Evolutionary conservation across 2,113 vertebrate genomes (phyloP), one percentile per base, ranked within the genome.

Genomic region (Chlorodrepanis virens): DNA sequence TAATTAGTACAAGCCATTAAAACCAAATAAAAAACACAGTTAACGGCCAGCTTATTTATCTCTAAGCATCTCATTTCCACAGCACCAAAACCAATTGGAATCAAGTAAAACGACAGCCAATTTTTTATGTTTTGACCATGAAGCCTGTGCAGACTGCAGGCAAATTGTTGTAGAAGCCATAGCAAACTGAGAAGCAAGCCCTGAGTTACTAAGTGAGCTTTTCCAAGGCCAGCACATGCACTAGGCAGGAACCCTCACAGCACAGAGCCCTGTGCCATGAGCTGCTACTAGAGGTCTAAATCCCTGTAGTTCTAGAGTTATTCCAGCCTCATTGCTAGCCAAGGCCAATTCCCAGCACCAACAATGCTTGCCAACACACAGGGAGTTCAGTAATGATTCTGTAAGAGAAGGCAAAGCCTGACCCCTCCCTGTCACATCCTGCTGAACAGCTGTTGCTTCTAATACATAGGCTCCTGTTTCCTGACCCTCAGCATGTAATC

Each of bases 1-100:
- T 96, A 96, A 96, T 96, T 94, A 97, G 57, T 37, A 86, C n/a
- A 77, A 74, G 52, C 37, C 69, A 94, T 92, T 90, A 94, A 95
- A 95, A 77, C 10, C 33, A 79, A 90, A 91, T 67, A 75, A 95
- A 89, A 96, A 71, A 1, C 33, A 63, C 18, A 15, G 39, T 83
- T 89, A 93, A 82, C 0, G 6, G 61, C 25, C 60, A 84, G 9
- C 40, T 94, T 96, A 87, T 87, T 94, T 96, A 95, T 91, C 95
- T 79, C 84, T 76, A 89, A 82, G 42, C 37, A 64, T 90, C 87
- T 88, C 24, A 17, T 93, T 92, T 82, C 44, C 39, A 67, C 61
- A 78, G 65, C 47, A 80, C 13, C 3, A 1, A 53, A 91, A 95
- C 12, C 49, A 88, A 84, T 10, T 70, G 69, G 52, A 87, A 95